phyloP scores from a whole-genome alignment of 2,888 invertebrate genomes.

The Myopa testacea region DNA sequence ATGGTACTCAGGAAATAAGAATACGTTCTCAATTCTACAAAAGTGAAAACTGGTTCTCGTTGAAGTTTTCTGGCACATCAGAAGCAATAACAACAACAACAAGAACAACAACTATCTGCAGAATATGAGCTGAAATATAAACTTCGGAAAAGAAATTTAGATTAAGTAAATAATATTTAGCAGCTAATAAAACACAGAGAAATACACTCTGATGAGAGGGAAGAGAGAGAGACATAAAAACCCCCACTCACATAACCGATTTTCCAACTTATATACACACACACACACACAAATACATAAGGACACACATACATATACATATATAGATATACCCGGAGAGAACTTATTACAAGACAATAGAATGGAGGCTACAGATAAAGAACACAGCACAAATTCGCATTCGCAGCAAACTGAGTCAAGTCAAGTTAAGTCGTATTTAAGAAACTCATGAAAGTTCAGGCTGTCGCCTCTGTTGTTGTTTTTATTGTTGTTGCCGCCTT shows the following conservation, averaged over 20 bases:
- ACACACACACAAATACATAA: background rate
- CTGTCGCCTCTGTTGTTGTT: background rate
- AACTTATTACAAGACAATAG: slow-evolving; percentile 6
- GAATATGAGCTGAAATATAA: background rate
- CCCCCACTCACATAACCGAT: background rate
- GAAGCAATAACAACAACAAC: background rate
- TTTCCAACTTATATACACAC: background rate
- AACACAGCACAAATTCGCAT: background rate
- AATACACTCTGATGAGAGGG: background rate
- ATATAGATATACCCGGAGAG: background rate
- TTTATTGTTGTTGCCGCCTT: background rate
- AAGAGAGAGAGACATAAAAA: too few relatives aligned
- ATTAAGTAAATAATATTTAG: slow-evolving; percentile 27
- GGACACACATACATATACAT: background rate
- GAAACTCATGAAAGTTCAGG: slow-evolving; percentile 19
- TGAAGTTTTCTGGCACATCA: background rate
- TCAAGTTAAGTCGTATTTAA: slow-evolving; percentile 28
- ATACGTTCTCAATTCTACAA: background rate
- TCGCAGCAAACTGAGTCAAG: slow-evolving; percentile 28
- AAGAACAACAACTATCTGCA: background rate
- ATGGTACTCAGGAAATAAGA: too few relatives aligned
- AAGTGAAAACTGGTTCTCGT: background rate
- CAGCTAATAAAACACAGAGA: slow-evolving; percentile 3
- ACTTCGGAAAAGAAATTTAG: slow-evolving; percentile 9
- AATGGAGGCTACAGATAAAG: background rate